These are phyloP conservation scores for Diplazon laetatorius DNA, from an alignment of 2,888 invertebrate species.

Conservation along the genomic window DNA sequence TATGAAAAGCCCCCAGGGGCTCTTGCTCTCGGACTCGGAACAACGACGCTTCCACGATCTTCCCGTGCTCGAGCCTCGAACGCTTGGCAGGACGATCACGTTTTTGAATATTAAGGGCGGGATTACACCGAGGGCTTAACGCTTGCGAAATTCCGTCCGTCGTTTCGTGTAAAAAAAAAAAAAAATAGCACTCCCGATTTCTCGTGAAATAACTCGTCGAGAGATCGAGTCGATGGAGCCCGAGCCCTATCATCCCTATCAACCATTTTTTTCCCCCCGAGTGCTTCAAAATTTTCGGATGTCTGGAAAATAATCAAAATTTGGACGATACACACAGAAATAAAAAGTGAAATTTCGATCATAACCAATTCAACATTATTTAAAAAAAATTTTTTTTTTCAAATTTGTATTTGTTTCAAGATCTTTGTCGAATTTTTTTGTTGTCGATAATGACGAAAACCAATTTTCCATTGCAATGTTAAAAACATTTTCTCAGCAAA, in stretches of 20 bases:
- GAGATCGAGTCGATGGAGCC: slow-evolving; percentile 30
- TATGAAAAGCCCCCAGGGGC: slow-evolving; percentile 82
- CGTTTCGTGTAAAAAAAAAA: slow-evolving; percentile 65
- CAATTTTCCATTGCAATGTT: too few species aligned
- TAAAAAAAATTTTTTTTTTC: too few species aligned
- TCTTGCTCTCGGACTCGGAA: slow-evolving; percentile 69
- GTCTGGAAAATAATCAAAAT: too few species aligned
- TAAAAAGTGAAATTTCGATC: too few species aligned
- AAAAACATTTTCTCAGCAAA: background rate
- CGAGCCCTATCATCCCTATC: too few species aligned
- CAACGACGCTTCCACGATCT: slow-evolving; percentile 40
- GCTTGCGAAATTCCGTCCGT: slow-evolving; percentile 81
- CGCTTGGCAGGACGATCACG: slow-evolving; percentile 82
- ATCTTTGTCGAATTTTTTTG: too few species aligned
- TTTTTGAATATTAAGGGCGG: slow-evolving; percentile 83
- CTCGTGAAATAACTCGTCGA: slow-evolving; percentile 49
- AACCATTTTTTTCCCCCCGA: slow-evolving; percentile 2
- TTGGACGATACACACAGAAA: too few species aligned
- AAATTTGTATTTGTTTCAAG: too few species aligned
- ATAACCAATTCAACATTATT: too few species aligned
- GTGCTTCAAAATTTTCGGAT: background rate
- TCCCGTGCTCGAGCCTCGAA: slow-evolving; percentile 66
- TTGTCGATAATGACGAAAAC: too few species aligned
- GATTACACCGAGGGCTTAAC: slow-evolving; percentile 82
- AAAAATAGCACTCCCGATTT: slow-evolving; percentile 56